These are phyloP conservation scores for Carposina sasakii DNA, from an alignment of 1,140 invertebrate species.

Conservation along the genomic window DNA sequence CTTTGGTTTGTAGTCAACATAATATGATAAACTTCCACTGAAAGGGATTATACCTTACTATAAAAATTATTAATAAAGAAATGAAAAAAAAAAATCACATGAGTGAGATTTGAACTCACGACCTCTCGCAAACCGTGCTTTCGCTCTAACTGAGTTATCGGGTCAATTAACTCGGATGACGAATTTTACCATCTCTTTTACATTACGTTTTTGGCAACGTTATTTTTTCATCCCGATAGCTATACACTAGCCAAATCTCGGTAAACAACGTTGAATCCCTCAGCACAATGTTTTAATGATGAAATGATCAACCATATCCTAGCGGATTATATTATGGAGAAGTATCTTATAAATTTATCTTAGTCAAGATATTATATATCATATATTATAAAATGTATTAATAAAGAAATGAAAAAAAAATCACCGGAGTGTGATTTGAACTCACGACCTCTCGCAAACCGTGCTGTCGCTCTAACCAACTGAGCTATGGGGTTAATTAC, in stretches of 20 bases:
- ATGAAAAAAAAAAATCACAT: neutral
- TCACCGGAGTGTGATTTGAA: neutral
- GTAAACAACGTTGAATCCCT: too few species aligned
- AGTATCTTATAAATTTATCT: too few species aligned
- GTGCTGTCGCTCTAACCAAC: neutral
- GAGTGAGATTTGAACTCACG: neutral
- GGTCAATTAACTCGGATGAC: neutral
- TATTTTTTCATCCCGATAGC: too few species aligned
- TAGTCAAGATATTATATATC: too few species aligned
- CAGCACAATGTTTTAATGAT: too few species aligned
- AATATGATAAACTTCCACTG: neutral
- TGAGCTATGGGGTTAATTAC: neutral
- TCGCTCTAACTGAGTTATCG: neutral
- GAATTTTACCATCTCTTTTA: too few species aligned
- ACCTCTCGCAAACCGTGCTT: neutral
- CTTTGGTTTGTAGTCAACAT: neutral
- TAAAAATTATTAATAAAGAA: neutral
- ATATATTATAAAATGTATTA: too few species aligned
- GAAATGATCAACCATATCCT: too few species aligned
- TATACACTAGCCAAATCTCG: too few species aligned
- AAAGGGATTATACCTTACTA: neutral
- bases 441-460: neutral
- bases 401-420: neutral
- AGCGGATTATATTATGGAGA: too few species aligned
- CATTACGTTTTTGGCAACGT: too few species aligned